Evolutionary conservation across 2,888 invertebrate species (phyloP), one percentile per base, ranked within the genome.

Genomic region (Trissonchulus sp.): DNA sequence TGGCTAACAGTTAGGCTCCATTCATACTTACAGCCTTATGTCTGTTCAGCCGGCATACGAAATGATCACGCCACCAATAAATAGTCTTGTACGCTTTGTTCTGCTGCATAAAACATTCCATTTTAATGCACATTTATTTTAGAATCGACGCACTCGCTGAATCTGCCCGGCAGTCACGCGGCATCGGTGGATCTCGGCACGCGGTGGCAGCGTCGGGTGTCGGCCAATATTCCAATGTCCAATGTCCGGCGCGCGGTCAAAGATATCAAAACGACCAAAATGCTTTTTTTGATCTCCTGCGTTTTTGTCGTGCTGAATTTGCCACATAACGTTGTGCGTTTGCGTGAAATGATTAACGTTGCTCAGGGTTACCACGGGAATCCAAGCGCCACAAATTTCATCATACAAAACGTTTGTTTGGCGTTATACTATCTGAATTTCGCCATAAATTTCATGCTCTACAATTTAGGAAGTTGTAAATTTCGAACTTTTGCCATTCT

Each of bases 381-480:
- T 35, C 36, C n/a, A 37, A 35, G 34, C n/a, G 33, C 71, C 8
- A 36, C 71, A 8, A 35, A 34, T 30, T 69, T 35, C 34, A 23
- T 48, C 23, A 48, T 48, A 8, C 48, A 48, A 23, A 48, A 48
- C 48, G 23, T 48, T 23, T 48, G 48, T 23, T 23, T 48, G 23
- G 48, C 48, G 23, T 48, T 48, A 8, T 69, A 69, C 37, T 69
- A 69, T 69, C n/a, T 36, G n/a, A 69, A 69, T 69, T 69, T 69
- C 34, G 71, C 71, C 34, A 34, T 69, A 30, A 69, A 69, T 36
- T 69, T 69, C 34, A 36, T 69, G 34, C 34, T 69, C 8, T 69
- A 36, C 71, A 69, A 69, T 36, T n/a, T 69, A n/a, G 28, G 28
- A 3, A 69, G 71, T 36, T 35, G 31, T n/a, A 69, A 69, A 35